These are phyloP conservation scores for Lasiurus cinereus DNA, from an alignment of 2,113 vertebrate genomes.

Conservation along the genomic window DNA sequence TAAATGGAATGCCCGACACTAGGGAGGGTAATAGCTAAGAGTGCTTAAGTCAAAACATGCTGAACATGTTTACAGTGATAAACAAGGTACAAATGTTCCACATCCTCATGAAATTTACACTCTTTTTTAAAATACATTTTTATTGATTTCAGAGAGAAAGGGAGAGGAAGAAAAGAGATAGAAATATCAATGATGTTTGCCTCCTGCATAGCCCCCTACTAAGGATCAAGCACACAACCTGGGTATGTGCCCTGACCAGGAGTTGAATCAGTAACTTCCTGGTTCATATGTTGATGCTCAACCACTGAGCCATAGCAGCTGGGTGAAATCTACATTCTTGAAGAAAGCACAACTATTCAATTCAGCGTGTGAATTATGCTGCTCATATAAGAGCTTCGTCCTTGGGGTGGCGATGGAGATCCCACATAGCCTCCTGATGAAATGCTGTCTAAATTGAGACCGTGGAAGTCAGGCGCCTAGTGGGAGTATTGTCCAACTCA, in stretches of 20 bases:
- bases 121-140: too few relatives aligned
- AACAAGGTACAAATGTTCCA: neutral
- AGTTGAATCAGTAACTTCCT: too few relatives aligned
- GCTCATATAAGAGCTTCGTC: neutral
- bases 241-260: too few relatives aligned
- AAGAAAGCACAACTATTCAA: neutral
- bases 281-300: too few relatives aligned
- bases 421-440: neutral
- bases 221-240: too few relatives aligned
- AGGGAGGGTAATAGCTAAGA: too few relatives aligned
- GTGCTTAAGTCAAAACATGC: neutral
- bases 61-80: neutral
- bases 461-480: neutral
- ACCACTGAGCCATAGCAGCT: too few relatives aligned
- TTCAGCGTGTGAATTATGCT: neutral
- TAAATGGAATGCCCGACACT: neutral
- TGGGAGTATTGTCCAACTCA: neutral
- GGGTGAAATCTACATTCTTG: neutral
- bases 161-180: too few relatives aligned
- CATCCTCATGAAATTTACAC: neutral
- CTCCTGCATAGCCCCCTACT: too few relatives aligned
- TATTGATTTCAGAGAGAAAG: too few relatives aligned
- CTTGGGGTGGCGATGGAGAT: neutral
- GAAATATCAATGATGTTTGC: too few relatives aligned
- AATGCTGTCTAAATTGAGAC: neutral